Conservation (phyloP, 2,797 vertebrate species). For the Cynopterus sphinx region DNA sequence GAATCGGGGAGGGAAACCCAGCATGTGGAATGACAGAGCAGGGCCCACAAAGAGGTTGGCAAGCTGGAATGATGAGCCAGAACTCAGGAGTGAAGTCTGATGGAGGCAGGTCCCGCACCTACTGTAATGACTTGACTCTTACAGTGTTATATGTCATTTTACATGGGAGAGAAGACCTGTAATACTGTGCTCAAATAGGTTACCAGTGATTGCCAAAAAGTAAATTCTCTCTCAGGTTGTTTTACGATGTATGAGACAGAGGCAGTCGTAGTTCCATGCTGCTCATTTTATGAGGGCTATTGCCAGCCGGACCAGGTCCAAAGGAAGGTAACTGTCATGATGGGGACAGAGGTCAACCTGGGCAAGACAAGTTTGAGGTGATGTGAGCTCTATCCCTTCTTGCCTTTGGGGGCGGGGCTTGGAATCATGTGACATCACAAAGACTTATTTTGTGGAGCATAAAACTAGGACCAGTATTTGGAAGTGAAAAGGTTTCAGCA, state of each 20-base stretch:
- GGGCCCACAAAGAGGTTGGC: neutral
- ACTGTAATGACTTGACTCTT: neutral
- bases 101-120: neutral
- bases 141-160: neutral
- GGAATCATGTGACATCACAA: neutral
- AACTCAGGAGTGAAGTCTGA: neutral
- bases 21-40: conserved; percentile 58
- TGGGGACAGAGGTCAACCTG: neutral
- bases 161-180: neutral
- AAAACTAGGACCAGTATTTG: neutral
- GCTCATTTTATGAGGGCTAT: neutral
- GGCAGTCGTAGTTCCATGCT: neutral
- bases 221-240: neutral
- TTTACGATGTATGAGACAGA: neutral
- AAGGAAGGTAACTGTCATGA: neutral
- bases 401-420: neutral
- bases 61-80: neutral
- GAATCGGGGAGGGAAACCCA: conserved; percentile 73
- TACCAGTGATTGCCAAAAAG: neutral
- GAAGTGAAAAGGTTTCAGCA: neutral
- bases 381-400: neutral
- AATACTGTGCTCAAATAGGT: neutral
- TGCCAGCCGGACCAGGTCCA: neutral
- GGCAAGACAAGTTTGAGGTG: neutral
- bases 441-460: neutral